Base-by-base conservation (phyloP, 2,797 vertebrate genomes). In the Pseudochirops cupreus region DNA sequence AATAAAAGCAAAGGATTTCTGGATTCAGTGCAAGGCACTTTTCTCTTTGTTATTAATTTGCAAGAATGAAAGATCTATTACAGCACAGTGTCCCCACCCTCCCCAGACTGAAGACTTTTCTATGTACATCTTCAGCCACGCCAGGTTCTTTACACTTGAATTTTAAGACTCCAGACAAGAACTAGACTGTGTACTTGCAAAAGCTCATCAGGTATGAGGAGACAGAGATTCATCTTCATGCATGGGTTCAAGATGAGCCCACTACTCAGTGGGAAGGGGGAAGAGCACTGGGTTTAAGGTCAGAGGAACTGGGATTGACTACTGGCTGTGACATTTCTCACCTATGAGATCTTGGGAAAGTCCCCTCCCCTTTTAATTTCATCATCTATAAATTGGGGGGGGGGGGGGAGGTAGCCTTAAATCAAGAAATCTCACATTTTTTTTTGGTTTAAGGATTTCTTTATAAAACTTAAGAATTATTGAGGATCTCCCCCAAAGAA, bases 11-110 rank as follows among this genome's bases (percentile, higher is more conserved):
- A 95, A 96, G 92, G 97, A 94, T 93, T 91, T 95, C 96, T 74
- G 94, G 21, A 93, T 95, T 98, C 94, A 97, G 94, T 94, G 5
- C 29, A 94, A 33, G 90, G 89, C 96, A 82, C 90, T 94, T 97
- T 95, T 92, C 46, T 96, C 55, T 93, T 96, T 31, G 0, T 96
- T 98, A 97, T 87, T 97, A 94, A 92, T 95, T 95, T 93, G 92
- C 95, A 93, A 93, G 96, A 98, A 96, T 91, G 94, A 97, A 96
- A 97, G 94, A 95, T 92, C 92, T 96, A 94, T 96, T 96, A 94
- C 96, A 95, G 94, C 90, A 93, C 91, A 96, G 62, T 94, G 82
- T 96, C 93, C 93, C 94, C 95, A 96, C 92, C 96, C 97, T 91
- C 50, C 97, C 95, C 92, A 95, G 96, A 10, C 18, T 18, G 18